Evolutionary conservation across 2,888 invertebrate genomes (phyloP), one percentile per base, ranked within the genome.

Genomic region (Luperina nickerlii): DNA sequence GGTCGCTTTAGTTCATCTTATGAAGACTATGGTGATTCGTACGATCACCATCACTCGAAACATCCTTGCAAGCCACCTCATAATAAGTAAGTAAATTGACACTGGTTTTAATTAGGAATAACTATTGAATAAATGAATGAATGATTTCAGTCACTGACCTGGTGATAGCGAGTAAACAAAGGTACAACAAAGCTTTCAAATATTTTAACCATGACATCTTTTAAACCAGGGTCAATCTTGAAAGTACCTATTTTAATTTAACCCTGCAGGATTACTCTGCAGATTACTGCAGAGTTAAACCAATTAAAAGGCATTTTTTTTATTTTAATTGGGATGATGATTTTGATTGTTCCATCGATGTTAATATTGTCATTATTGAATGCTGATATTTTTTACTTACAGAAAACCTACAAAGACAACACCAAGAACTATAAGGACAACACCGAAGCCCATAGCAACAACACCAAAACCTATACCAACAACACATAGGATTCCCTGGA

Each of bases 11-110:
- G n/a, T 27, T 45, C 69, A 11, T 68, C 57, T 15, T 32, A 60
- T 65, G 81, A 76, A 73, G 38, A 85, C 20, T 65, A 48, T 8
- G 13, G n/a, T 57, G 45, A 42, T 73, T 72, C 45, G 60, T 13
- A 69, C 18, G 7, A 24, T 38, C 20, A 69, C 27, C 68, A 27
- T 65, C 70, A 65, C 8, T 15, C 57, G 4, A 73, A 82, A 70
- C 24, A 15, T 4, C 82, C 82, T 38, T 73, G 48, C 74, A 74
- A 69, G 2, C 38, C 42, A 6, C 54, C 63, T 71, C 18, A 57
- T 57, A 66, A 57, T 27, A 65, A 60, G 82, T 82, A 73, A 84
- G 82, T 75, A 48, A 62, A 60, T 75, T 24, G 3, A 15, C 27
- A 74, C n/a, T 27, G 6, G 20, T 63, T 69, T 51, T 32, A 18